These are phyloP conservation scores for Drosophila pachea DNA, from an alignment of 1,140 invertebrate species.

Conservation along the genomic window DNA sequence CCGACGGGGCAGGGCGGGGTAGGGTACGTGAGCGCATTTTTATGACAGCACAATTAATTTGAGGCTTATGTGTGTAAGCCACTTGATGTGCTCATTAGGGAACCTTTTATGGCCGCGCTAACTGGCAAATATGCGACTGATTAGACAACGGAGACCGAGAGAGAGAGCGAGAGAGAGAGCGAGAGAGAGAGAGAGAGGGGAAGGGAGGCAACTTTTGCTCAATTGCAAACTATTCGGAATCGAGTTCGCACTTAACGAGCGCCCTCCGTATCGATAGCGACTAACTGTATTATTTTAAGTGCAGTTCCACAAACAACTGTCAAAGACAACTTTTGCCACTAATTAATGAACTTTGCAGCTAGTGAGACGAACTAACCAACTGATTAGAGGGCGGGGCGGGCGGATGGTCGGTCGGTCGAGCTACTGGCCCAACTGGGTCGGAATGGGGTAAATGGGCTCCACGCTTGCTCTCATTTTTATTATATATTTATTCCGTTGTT, in stretches of 20 bases:
- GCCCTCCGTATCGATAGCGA: not conserved
- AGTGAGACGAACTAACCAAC: constrained; percentile 30
- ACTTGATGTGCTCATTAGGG: constrained; percentile 73
- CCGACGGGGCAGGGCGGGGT: too few relatives aligned
- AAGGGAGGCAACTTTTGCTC: too few relatives aligned
- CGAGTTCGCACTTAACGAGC: too few relatives aligned
- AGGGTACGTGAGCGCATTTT: constrained; percentile 68
- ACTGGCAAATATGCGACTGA: constrained; percentile 71
- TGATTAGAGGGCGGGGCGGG: constrained; percentile 54
- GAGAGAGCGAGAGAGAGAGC: too few relatives aligned
- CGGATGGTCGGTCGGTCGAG: too few relatives aligned
- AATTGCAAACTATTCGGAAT: too few relatives aligned
- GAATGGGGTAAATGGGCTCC: not conserved
- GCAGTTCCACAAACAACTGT: not conserved
- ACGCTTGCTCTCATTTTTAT: not conserved
- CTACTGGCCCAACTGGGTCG: too few relatives aligned
- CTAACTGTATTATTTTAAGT: not conserved
- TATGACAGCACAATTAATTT: constrained; percentile 77
- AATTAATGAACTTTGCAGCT: constrained; percentile 60
- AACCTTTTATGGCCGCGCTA: constrained; percentile 66
- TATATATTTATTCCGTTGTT: constrained; percentile 30
- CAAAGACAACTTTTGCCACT: constrained; percentile 28
- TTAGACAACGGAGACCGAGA: constrained; percentile 43
- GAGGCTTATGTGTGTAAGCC: constrained; percentile 73
- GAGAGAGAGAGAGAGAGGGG: too few relatives aligned